Percentiles rank a stretch among this genome's conserved stretches.
Evolutionary conservation across 2,888 invertebrate species (phyloP).

Genomic region (Panzeria rudis): DNA sequence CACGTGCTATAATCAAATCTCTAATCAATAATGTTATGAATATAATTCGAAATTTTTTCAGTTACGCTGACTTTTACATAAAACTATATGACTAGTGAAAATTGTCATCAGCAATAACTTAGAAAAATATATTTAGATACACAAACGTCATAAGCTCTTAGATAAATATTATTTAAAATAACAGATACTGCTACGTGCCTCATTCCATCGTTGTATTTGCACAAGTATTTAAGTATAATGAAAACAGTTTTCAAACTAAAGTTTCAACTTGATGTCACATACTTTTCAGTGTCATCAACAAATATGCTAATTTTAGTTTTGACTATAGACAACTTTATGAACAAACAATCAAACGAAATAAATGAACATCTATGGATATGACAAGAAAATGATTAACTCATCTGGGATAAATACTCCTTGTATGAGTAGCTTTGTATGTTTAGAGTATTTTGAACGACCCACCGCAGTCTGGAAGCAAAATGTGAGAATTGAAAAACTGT

Average conservation of each 20-base stretch:
- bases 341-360: conserved; percentile 15
- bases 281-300: conserved; percentile 48
- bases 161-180: background rate
- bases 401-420: conserved; percentile 3
- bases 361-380: conserved; percentile 23
- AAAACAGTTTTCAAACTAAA: background rate
- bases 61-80: background rate
- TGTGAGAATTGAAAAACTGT: conserved; percentile 48
- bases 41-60: background rate
- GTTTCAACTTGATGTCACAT: conserved; percentile 42
- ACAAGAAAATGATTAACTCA: conserved; percentile 43
- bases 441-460: conserved; percentile 51
- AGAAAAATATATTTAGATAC: background rate
- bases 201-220: background rate
- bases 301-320: conserved; percentile 16
- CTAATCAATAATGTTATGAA: background rate
- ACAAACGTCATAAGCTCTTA: background rate
- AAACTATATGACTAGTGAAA: background rate
- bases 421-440: conserved; percentile 7
- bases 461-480: conserved; percentile 37
- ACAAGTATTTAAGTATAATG: background rate
- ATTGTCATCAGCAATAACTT: too few species aligned
- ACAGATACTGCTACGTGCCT: conserved; percentile 4
- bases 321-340: conserved; percentile 30
- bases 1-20: background rate